These are phyloP conservation scores for Phalloptychus januarius DNA, from an alignment of 2,797 vertebrate genomes.

Conservation along the genomic window DNA sequence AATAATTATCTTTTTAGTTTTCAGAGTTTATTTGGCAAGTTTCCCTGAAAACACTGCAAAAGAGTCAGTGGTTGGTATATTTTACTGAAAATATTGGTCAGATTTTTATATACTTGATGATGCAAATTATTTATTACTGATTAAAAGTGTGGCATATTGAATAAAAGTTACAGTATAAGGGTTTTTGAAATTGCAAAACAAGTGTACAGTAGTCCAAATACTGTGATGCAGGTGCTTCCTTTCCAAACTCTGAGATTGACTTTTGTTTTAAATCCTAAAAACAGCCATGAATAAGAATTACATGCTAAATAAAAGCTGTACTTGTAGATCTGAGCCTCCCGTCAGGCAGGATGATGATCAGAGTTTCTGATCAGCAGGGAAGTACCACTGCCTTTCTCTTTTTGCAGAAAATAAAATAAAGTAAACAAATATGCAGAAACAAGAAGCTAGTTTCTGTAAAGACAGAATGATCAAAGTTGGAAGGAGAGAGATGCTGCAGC, in stretches of 20 bases:
- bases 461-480: constrained; percentile 27
- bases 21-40: neutral
- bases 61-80: neutral
- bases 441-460: neutral
- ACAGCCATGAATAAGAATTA: neutral
- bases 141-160: neutral
- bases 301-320: neutral
- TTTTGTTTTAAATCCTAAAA: neutral
- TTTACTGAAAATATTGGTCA: neutral
- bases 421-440: neutral
- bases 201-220: neutral
- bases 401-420: neutral
- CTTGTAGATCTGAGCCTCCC: neutral
- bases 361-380: neutral
- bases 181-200: neutral
- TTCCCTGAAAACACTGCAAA: neutral
- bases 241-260: neutral
- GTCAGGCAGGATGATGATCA: neutral
- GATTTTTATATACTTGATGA: neutral
- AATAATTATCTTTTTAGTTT: neutral
- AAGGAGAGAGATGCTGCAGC: constrained; percentile 9
- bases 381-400: neutral
- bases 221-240: neutral
- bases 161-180: too few species aligned
- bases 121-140: neutral